Percentiles rank a stretch among this genome's conserved stretches.
Conservation (phyloP, 2,113 vertebrate genomes). For the Ammodytes marinus region DNA sequence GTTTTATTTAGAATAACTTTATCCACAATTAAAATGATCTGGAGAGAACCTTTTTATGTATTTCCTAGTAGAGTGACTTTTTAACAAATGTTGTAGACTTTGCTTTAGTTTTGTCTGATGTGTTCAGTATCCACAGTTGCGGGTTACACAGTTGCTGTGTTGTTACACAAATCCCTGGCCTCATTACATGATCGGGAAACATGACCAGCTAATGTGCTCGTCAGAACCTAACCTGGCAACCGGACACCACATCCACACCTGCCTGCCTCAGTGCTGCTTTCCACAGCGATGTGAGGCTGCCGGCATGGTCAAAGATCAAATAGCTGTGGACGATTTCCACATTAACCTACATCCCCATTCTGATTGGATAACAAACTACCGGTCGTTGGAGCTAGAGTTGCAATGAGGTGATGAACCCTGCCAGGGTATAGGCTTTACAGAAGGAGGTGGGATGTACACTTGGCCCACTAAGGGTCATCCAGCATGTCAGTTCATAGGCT, state of each 20-base stretch:
- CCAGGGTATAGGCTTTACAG: slow-evolving; percentile 63
- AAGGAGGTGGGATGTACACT: slow-evolving; percentile 52
- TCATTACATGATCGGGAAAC: slow-evolving; percentile 68
- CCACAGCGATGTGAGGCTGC: slow-evolving; percentile 10
- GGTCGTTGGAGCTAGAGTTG: slow-evolving; percentile 53
- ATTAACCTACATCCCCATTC: slow-evolving; percentile 71
- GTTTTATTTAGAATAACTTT: not conserved
- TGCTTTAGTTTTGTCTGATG: slow-evolving; percentile 26
- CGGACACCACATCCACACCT: slow-evolving; percentile 48
- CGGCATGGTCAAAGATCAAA: slow-evolving; percentile 58
- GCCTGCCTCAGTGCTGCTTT: not conserved
- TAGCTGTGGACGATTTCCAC: slow-evolving; percentile 44
- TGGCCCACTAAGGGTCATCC: slow-evolving; percentile 46
- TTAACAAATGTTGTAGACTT: not conserved
- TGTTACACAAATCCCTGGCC: slow-evolving; percentile 52
- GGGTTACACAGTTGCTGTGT: slow-evolving; percentile 35
- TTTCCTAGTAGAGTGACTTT: not conserved
- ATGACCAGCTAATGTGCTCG: slow-evolving; percentile 59
- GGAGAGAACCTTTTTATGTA: not conserved
- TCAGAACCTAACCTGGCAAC: slow-evolving; percentile 67
- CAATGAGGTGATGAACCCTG: slow-evolving; percentile 29
- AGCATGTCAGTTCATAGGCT: slow-evolving; percentile 67
- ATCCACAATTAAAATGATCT: not conserved
- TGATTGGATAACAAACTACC: slow-evolving; percentile 45
- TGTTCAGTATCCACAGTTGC: slow-evolving; percentile 28